phyloP scores from a whole-genome alignment of 2,888 invertebrate species.

The Pseudanteris insignis region DNA sequence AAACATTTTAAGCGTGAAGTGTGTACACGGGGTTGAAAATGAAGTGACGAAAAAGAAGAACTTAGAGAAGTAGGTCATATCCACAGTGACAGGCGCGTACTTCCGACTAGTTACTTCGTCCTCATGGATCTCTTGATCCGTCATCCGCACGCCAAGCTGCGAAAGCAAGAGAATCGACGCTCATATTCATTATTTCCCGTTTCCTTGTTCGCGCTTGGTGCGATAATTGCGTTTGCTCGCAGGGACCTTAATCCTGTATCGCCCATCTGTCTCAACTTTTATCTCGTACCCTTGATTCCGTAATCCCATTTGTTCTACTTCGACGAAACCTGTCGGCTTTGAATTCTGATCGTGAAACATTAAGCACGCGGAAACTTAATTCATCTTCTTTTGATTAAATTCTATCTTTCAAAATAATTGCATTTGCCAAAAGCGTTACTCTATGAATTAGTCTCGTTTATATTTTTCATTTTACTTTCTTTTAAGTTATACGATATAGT shows the following conservation, averaged over 20 bases:
- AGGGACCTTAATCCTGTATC: slow-evolving; percentile 44
- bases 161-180: slow-evolving; percentile 44
- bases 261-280: slow-evolving; percentile 20
- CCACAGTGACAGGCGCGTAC: slow-evolving; percentile 38
- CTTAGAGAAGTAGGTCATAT: slow-evolving; percentile 52
- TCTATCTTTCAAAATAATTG: background rate
- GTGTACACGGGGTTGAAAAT: background rate
- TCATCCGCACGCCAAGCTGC: slow-evolving; percentile 29
- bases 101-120: slow-evolving; percentile 32
- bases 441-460: too few relatives aligned
- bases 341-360: background rate
- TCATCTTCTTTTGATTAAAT: background rate
- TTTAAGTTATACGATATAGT: too few relatives aligned
- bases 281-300: background rate
- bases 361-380: background rate
- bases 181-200: slow-evolving; percentile 53
- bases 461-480: too few relatives aligned
- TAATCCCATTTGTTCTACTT: slow-evolving; percentile 10
- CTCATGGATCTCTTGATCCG: slow-evolving; percentile 36
- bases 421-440: too few relatives aligned
- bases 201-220: slow-evolving; percentile 37
- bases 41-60: slow-evolving; percentile 28
- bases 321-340: background rate
- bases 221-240: slow-evolving; percentile 46
- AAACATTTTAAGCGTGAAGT: too few relatives aligned